Base-by-base conservation (phyloP, 2,113 vertebrate genomes). In the Sorex fumeus region DNA sequence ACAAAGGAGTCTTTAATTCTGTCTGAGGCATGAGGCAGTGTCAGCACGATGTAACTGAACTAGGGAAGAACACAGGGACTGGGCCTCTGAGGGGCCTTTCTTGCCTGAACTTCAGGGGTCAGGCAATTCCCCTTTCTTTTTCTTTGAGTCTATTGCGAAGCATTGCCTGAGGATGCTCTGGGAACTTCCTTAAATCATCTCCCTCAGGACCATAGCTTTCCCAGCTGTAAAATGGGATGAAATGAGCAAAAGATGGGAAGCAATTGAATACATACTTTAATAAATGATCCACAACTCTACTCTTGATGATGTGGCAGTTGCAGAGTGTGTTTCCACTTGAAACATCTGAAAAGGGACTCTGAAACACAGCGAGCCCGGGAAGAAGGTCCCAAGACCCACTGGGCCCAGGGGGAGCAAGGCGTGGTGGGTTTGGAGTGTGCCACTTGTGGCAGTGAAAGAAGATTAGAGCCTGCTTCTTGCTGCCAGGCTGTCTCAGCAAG, bases 131-230 rank as follows among this genome's bases (percentile, higher is more conserved):
- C 40, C n/a, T 6, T 80, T 19, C 12, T 78, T 77, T 74, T 69
- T 57, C 43, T 91, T 71, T 64, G 60, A 67, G 16, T 79, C 80
- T 45, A 10, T 53, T 89, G 57, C 78, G 74, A 69, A 82, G 80
- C 36, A 71, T 72, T 27, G 15, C 45, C 69, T 45, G 25, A 64
- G 15, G 40, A 87, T 75, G 57, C 81, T 91, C 60, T 89, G 25
- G 72, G 40, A 86, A 75, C 64, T 66, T 77, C 45, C 28, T 75
- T 11, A 79, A 9, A 60, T 57, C 66, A 32, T 27, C 28, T 78
- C 23, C 67, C 23, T 85, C 62, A 60, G 34, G 93, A 89, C 91
- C 69, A 84, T 18, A 74, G n/a, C 16, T 91, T 92, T 82, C 40
- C 53, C 71, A 93, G 18, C 30, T 93, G 43, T 66, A 70, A 95